These are phyloP conservation scores for Chaetops frenatus DNA, from an alignment of 2,113 vertebrate genomes.

Conservation along the genomic window DNA sequence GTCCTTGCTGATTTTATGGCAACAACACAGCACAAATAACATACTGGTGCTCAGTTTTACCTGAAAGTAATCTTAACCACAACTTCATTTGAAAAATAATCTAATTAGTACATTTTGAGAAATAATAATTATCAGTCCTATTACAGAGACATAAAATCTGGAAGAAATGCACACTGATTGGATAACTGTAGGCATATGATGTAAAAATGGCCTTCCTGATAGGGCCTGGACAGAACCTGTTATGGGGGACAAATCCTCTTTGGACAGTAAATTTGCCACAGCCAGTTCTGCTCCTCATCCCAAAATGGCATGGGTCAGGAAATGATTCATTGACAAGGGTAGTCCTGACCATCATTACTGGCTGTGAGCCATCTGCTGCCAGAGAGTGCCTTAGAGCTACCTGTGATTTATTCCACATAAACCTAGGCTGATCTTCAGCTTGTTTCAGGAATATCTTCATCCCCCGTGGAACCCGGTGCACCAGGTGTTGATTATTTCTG, in stretches of 20 bases:
- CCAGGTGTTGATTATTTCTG: not conserved
- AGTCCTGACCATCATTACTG: not conserved
- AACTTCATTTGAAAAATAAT: conserved; percentile 13
- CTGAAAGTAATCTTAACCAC: not conserved
- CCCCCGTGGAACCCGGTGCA: not conserved
- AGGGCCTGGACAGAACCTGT: not conserved
- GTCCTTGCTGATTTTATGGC: not conserved
- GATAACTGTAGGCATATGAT: not conserved
- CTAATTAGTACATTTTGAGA: conserved; percentile 9
- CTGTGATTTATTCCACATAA: not conserved
- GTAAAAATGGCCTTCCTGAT: not conserved
- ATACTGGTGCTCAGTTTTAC: not conserved
- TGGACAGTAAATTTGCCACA: not conserved
- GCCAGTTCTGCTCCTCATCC: not conserved
- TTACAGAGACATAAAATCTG: not conserved
- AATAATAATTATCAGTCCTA: not conserved
- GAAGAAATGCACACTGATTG: not conserved
- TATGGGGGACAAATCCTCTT: not conserved
- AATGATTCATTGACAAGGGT: not conserved
- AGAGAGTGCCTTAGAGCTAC: not conserved
- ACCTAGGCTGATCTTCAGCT: not conserved
- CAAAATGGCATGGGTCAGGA: not conserved
- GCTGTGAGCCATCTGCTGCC: not conserved
- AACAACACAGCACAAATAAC: not conserved
- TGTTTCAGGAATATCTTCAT: not conserved